These are phyloP conservation scores for Clavelina lepadiformis DNA, from an alignment of 23 tunicate species.

Conservation along the genomic window DNA sequence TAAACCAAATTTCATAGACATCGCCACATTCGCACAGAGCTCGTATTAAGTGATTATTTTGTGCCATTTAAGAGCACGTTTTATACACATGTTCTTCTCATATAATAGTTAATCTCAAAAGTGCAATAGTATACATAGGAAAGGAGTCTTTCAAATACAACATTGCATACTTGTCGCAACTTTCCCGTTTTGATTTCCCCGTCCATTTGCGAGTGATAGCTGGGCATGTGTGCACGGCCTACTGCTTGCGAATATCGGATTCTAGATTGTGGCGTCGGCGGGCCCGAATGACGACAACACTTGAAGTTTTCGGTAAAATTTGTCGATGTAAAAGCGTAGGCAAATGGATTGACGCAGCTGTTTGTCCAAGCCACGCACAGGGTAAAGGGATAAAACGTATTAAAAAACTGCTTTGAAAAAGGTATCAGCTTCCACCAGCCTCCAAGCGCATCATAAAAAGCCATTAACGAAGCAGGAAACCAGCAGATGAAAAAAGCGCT, in stretches of 20 bases:
- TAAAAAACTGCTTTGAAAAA: slow-evolving; percentile 30
- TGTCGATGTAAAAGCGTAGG: slow-evolving; percentile 84
- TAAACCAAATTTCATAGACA: too few species aligned
- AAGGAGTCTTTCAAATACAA: too few species aligned
- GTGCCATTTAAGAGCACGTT: too few species aligned
- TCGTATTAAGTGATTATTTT: too few species aligned
- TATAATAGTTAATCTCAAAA: too few species aligned
- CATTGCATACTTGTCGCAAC: too few species aligned
- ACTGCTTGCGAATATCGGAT: slow-evolving; percentile 14
- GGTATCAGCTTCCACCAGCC: slow-evolving; percentile 76
- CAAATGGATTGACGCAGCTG: slow-evolving; percentile 84
- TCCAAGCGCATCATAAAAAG: slow-evolving; percentile 43
- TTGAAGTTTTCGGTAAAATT: slow-evolving; percentile 79
- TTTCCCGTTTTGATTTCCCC: background rate
- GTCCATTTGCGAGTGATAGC: background rate
- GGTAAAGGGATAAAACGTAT: slow-evolving; percentile 37
- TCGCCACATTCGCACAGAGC: too few species aligned
- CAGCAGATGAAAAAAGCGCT: slow-evolving; percentile 78
- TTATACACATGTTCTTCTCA: too few species aligned
- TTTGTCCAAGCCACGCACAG: slow-evolving; percentile 78
- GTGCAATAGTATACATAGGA: too few species aligned
- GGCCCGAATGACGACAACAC: slow-evolving; percentile 51
- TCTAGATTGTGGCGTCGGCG: slow-evolving; percentile 39
- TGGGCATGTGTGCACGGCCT: background rate
- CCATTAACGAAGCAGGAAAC: slow-evolving; percentile 56